phyloP scores from a whole-genome alignment of 2,113 vertebrate species.

The Osmerus mordax region DNA sequence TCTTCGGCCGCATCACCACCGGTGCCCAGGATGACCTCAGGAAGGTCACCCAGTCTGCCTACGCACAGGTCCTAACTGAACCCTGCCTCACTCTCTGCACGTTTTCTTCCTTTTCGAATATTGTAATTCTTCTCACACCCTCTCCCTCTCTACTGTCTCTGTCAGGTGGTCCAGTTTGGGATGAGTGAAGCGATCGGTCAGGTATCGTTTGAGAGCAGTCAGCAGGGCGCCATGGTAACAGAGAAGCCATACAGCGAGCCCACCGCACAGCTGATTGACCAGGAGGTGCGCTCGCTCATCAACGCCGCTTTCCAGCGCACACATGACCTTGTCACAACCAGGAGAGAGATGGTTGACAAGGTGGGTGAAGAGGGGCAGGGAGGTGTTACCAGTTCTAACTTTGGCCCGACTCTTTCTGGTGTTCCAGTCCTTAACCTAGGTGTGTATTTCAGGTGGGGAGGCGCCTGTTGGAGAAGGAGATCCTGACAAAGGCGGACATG shows the following conservation, averaged over 20 bases:
- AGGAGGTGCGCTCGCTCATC: constrained; percentile 74
- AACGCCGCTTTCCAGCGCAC: constrained; percentile 59
- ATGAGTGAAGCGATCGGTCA: constrained; percentile 72
- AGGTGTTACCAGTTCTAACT: not conserved
- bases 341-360: constrained; percentile 57
- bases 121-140: not conserved
- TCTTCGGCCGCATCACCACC: constrained; percentile 63
- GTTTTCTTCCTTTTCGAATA: not conserved
- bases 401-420: not conserved
- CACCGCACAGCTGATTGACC: constrained; percentile 71
- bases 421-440: not conserved
- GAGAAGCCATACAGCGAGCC: constrained; percentile 68
- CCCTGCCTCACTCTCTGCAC: not conserved
- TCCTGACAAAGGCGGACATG: constrained; percentile 66
- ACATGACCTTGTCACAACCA: constrained; percentile 57
- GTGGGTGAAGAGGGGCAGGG: constrained; percentile 21
- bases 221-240: constrained; percentile 47
- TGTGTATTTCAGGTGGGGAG: constrained; percentile 55
- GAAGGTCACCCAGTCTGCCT: constrained; percentile 68
- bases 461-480: constrained; percentile 66
- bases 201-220: constrained; percentile 63
- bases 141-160: not conserved
- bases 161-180: constrained; percentile 67
- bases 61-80: constrained; percentile 60
- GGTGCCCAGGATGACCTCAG: constrained; percentile 69